Evolutionary conservation across 2,113 vertebrate genomes (phyloP).

Genomic region (Ictidomys tridecemlineatus): DNA sequence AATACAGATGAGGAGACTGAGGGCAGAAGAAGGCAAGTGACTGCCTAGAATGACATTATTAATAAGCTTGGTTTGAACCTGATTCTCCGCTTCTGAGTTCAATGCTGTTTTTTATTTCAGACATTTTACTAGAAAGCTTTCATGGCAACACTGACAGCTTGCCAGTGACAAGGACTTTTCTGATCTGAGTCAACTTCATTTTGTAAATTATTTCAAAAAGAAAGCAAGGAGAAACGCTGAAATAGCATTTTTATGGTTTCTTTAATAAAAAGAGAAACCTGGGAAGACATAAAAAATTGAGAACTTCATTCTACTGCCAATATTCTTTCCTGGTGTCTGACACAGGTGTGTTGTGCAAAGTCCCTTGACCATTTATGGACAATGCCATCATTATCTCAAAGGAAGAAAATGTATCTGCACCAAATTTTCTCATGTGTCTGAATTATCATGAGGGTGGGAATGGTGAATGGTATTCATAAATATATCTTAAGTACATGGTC

Average conservation of each 20-base stretch:
- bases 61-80: neutral
- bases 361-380: neutral
- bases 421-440: neutral
- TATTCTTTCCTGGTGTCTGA: neutral
- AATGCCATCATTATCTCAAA: neutral
- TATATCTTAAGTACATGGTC: neutral
- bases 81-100: neutral
- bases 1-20: neutral
- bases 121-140: conserved; percentile 38
- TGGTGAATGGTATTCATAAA: neutral
- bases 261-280: conserved; percentile 26
- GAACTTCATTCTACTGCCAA: neutral
- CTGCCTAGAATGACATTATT: neutral
- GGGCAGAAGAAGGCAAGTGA: neutral
- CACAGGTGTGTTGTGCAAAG: neutral
- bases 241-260: conserved; percentile 20
- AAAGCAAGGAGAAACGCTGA: conserved; percentile 60
- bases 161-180: conserved; percentile 60
- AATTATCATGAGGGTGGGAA: neutral
- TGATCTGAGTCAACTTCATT: conserved; percentile 60
- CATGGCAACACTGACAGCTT: neutral
- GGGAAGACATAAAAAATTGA: neutral
- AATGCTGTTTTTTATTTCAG: neutral
- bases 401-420: neutral
- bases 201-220: conserved; percentile 65